phyloP scores from a whole-genome alignment of 2,113 vertebrate species.

The Regulus satrapa region DNA sequence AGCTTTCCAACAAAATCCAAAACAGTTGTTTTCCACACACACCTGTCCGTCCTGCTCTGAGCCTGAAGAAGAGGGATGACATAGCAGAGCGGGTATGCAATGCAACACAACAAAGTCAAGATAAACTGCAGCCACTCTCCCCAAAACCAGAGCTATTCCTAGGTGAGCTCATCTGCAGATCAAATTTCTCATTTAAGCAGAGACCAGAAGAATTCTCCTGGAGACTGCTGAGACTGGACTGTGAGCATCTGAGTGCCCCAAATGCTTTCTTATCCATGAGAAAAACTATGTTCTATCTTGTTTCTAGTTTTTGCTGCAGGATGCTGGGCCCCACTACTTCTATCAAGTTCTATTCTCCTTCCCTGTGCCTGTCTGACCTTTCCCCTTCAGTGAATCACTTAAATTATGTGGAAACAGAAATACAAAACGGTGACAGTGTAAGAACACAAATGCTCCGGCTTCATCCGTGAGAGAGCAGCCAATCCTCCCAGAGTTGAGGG shows the following conservation, averaged over 20 bases:
- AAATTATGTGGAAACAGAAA: constrained; percentile 27
- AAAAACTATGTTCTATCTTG: neutral
- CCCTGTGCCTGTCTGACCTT: neutral
- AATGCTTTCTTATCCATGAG: neutral
- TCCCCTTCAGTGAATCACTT: constrained; percentile 15
- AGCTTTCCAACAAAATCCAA: neutral
- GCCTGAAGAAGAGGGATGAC: neutral
- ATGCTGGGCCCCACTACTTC: neutral
- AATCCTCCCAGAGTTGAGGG: neutral
- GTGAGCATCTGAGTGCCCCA: neutral
- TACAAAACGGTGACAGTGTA: neutral
- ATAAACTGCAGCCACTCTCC: neutral
- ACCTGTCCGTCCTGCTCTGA: neutral
- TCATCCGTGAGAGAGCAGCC: neutral
- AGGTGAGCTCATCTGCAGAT: neutral
- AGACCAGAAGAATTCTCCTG: neutral
- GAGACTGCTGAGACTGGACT: neutral
- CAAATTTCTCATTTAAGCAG: neutral
- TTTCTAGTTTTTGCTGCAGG: neutral
- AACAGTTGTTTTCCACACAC: neutral
- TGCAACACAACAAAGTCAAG: neutral
- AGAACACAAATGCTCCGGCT: neutral
- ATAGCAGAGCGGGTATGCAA: neutral
- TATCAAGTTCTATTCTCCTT: neutral
- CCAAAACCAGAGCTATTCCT: neutral